Base-by-base conservation (phyloP, 2,113 vertebrate genomes). In the Trachemys scripta region DNA sequence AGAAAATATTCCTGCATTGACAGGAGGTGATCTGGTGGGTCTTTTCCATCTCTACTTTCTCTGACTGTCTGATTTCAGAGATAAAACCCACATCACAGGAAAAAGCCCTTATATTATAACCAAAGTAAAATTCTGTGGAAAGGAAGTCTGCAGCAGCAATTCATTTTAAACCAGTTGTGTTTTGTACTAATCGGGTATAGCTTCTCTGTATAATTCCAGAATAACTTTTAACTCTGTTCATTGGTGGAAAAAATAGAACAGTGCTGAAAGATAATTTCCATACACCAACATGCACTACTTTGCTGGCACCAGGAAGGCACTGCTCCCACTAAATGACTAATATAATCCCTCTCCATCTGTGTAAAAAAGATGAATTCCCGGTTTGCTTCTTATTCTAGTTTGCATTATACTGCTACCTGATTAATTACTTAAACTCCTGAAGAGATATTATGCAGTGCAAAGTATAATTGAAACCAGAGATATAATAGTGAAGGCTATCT, bases 391-490 rank as follows among this genome's bases (percentile, higher is more conserved):
- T 92, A 90, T 90, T 96, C 91, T 62, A 94, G 65, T 87, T 69
- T 84, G 80, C 19, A 79, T 91, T 95, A 95, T 47, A 92, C 35
- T 59, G 57, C 86, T 85, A 95, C 94, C 94, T 96, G 93, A 96
- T 96, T 97, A 97, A 98, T 95, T 93, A 88, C 31, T 82, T 42
- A 65, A 95, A 78, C 31, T 94, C 69, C 83, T 95, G 92, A 95
- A 95, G 92, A 96, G 92, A 91, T 69, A 95, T 85, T 83, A 81
- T 81, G 85, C 80, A 90, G 76, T 93, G 76, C 69, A 84, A 90
- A 80, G n/a, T 56, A 84, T 97, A 97, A 97, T 89, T 95, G 96
- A 96, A 97, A 96, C 42, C 93, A 97, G 96, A 96, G 90, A 94
- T 88, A 92, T 92, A 94, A 92, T 47, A 95, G 85, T 47, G 59